Evolutionary conservation across 2,113 vertebrate genomes (phyloP), one percentile per base, ranked within the genome.

Genomic region (Oenanthe melanoleuca): DNA sequence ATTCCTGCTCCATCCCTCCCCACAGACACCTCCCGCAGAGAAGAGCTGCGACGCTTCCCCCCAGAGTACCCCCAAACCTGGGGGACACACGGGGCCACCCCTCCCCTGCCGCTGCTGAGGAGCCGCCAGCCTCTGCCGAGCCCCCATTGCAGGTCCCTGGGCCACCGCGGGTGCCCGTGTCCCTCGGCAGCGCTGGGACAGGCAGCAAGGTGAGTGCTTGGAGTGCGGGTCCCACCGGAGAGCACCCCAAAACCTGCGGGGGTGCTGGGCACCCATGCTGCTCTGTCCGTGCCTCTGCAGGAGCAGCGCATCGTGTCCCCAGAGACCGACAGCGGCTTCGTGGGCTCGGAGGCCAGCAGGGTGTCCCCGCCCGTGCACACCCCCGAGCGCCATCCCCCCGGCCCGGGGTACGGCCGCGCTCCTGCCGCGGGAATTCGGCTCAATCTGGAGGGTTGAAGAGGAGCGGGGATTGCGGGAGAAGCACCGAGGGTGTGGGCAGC

Each of bases 291-390:
- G 38, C 14, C 5, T 15, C 31, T 89, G 72, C 96, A 99, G 99
- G 99, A 99, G 61, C 80, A 96, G 82, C 98, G 99, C 55, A 97
- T 99, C 18, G 86, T 98, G 31, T 99, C 99, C 16, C 99, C 99
- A 0, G 99, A 99, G 97, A 99, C 98, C 0, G 99, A 99, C 97
- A 99, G 99, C 2, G 99, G 99, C 53, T 99, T 99, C 49, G 85
- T 99, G 80, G 99, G 99, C 70, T 99, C 99, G 0, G 99, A 99
- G 96, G 97, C 98, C 96, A 98, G 99, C 95, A 97, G 91, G 37
- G 97, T 97, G 60, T 99, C 98, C 4, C 98, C 98, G 18, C 92
- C 98, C 21, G 95, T 96, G 45, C 95, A 95, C 59, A 97, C 97
- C 88, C 97, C 97, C 8, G 96, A 98, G 96, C 98, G 98, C 81